Evolutionary conservation across 2,888 invertebrate species (phyloP).

Genomic region (Melangyna quadrimaculata): DNA sequence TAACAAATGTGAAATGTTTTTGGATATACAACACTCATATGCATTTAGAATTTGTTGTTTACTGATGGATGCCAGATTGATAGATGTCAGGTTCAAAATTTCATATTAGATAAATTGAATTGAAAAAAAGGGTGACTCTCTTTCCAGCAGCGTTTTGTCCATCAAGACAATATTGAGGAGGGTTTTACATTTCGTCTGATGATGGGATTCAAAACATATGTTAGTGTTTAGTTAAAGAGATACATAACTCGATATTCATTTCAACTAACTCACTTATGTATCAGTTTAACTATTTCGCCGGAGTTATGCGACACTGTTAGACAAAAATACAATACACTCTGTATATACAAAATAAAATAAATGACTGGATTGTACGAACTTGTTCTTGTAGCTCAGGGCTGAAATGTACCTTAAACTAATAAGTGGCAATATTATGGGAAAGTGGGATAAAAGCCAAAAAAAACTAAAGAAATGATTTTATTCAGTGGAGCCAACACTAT

Average conservation of each 20-base stretch:
- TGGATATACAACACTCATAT: constrained; percentile 3
- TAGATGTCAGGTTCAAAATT: constrained; percentile 39
- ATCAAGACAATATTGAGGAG: constrained; percentile 23
- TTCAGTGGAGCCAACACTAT: too few relatives aligned
- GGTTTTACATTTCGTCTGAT: constrained; percentile 57
- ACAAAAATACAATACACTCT: too few relatives aligned
- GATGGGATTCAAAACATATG: constrained; percentile 52
- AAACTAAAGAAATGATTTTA: too few relatives aligned
- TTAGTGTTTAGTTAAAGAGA: not conserved
- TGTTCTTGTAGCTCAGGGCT: too few relatives aligned
- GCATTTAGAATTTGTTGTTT: constrained; percentile 43
- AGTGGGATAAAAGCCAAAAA: too few relatives aligned
- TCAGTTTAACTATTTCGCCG: too few relatives aligned
- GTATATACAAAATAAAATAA: too few relatives aligned
- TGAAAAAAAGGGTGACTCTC: constrained; percentile 40
- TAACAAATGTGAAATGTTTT: constrained; percentile 47
- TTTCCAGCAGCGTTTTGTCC: not conserved
- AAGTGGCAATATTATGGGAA: too few relatives aligned
- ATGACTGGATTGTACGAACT: too few relatives aligned
- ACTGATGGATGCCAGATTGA: constrained; percentile 58
- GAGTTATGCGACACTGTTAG: too few relatives aligned
- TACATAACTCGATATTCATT: not conserved
- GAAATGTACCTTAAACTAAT: too few relatives aligned
- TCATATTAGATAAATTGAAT: not conserved
- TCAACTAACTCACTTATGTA: not conserved